Conservation (phyloP, 2,888 invertebrate species). For the Tachystola acroxantha region DNA sequence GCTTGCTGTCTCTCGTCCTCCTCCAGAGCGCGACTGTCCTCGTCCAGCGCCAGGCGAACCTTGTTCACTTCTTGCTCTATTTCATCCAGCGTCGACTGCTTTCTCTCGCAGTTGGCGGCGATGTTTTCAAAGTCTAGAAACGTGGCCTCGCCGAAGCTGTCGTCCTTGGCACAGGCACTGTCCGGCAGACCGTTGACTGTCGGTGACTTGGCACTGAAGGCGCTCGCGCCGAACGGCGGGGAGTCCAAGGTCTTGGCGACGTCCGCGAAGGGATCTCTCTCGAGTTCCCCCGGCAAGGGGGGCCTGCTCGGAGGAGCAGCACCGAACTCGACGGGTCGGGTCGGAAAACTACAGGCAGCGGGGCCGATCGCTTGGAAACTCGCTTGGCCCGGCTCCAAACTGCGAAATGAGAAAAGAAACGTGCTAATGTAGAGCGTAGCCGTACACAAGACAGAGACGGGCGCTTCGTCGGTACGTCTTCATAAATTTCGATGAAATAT, state of each 20-base stretch:
- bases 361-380: conserved; percentile 73
- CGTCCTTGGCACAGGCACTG: conserved; percentile 48
- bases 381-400: conserved; percentile 78
- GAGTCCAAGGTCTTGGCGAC: conserved; percentile 45
- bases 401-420: conserved; percentile 78
- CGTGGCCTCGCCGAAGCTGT: conserved; percentile 66
- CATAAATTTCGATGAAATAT: conserved; percentile 71
- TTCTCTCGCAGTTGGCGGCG: conserved; percentile 40
- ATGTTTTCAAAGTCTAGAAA: conserved; percentile 68
- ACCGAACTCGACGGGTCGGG: conserved; percentile 67
- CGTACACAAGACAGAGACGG: conserved; percentile 69
- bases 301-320: conserved; percentile 50
- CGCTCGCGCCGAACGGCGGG: conserved; percentile 43
- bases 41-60: conserved; percentile 69
- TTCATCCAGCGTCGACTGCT: conserved; percentile 66
- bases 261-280: conserved; percentile 53
- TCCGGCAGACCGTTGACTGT: conserved; percentile 39
- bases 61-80: conserved; percentile 72
- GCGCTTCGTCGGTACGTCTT: conserved; percentile 55
- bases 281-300: conserved; percentile 48
- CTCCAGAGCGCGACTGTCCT: conserved; percentile 68
- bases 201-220: conserved; percentile 42
- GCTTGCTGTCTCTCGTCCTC: conserved; percentile 66
- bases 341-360: conserved; percentile 75
- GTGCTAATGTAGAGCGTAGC: conserved; percentile 61